These are phyloP conservation scores for Eupithecia pulchellata DNA, from an alignment of 2,888 invertebrate genomes.

Conservation along the genomic window DNA sequence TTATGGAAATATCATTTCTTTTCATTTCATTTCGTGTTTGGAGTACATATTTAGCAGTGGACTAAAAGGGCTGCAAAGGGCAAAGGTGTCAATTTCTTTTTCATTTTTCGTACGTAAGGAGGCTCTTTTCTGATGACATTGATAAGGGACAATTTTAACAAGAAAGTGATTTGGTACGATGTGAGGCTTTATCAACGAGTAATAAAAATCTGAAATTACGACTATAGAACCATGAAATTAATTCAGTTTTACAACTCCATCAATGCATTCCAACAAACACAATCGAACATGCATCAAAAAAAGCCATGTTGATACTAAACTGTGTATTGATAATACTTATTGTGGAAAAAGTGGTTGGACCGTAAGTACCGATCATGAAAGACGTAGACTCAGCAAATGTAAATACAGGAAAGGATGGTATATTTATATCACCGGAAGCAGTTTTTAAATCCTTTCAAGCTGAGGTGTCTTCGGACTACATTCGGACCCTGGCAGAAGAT, in stretches of 20 bases:
- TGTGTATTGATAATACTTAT: background rate
- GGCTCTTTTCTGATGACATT: too few species aligned
- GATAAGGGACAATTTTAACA: too few species aligned
- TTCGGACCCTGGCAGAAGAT: background rate
- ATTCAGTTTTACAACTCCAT: background rate
- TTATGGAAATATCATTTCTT: too few species aligned
- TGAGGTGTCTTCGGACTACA: conserved; percentile 1
- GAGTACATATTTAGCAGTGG: too few species aligned
- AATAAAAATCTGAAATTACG: background rate
- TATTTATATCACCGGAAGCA: background rate
- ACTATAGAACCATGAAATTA: background rate
- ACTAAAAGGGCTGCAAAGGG: too few species aligned
- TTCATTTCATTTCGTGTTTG: too few species aligned
- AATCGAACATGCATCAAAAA: conserved; percentile 6
- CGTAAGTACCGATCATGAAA: background rate
- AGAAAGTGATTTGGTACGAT: background rate
- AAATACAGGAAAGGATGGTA: background rate
- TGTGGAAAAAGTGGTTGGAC: background rate
- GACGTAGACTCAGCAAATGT: background rate
- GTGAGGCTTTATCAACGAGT: background rate
- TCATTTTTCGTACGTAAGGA: too few species aligned
- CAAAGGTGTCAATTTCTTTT: too few species aligned
- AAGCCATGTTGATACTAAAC: conserved; percentile 2
- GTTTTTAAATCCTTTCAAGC: background rate
- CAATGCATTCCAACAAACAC: background rate